Base-by-base conservation (phyloP, 2,113 vertebrate genomes). In the Greenwoodochromis staneri region DNA sequence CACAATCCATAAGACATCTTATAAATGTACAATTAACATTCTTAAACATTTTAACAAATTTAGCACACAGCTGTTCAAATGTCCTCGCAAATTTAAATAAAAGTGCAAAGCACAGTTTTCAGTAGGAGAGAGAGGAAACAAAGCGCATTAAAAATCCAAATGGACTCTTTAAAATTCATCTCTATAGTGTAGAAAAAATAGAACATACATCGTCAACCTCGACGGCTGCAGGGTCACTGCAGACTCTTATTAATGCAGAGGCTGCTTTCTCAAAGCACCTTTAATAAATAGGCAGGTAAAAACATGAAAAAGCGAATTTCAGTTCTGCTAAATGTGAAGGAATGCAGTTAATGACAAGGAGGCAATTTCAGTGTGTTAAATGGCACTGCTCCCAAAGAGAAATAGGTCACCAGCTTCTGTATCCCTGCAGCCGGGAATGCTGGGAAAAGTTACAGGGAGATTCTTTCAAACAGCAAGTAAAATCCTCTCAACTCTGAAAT, bases 201-300 rank as follows among this genome's bases (percentile, higher is more conserved):
- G 87, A 91, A 91, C 54, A 3, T 84, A 71, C 88, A 81, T 87
- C 88, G 82, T 87, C 80, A 27, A 49, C 14, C 82, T 88, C n/a
- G 51, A 69, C 69, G 31, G 76, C 82, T 14, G 53, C 78, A 86
- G 69, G 17, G 71, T 49, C 27, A 8, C 71, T 49, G 42, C 71
- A 49, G 71, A 8, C 71, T 76, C 71, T 17, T 12, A 5, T 87
- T 89, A 90, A 88, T 85, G 88, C 91, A 85, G 82, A 92, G 80
- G 83, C 82, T 78, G 93, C 89, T 85, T 84, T 91, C 76, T 87
- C 61, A 88, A 93, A 96, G 94, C 94, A 96, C 94, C 93, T 78
- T 66, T 91, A 92, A 95, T 93, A 95, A 94, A 95, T 94, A 95
- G 85, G 80, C 88, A 88, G 87, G 83, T 93, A 89, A 91, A 93